Evolutionary conservation across 92 coral and sea anemone genomes (phyloP).

Genomic region (Parazoanthus atlanticus): DNA sequence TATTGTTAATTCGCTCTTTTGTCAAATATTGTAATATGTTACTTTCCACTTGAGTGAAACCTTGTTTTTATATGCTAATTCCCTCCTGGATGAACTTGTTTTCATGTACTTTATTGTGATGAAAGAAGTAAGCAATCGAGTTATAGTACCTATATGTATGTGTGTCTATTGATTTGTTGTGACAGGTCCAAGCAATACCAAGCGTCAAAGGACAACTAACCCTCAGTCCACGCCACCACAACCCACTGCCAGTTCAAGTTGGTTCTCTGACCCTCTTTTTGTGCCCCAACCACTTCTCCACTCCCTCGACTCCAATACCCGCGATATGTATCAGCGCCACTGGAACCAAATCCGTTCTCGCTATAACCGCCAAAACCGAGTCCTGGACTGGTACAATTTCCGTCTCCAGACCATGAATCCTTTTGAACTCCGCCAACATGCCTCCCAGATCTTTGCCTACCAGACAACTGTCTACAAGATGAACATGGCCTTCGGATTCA

Average conservation of each 20-base stretch:
- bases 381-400: not conserved
- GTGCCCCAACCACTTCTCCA: not conserved
- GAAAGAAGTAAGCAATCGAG: not conserved
- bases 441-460: no score
- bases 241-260: not conserved
- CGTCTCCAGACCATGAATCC: not conserved
- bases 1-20: no score
- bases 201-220: not conserved
- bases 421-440: no score
- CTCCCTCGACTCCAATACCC: not conserved
- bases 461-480: no score
- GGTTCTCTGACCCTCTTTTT: not conserved
- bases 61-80: no score
- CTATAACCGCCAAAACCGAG: not conserved
- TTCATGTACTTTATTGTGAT: not conserved
- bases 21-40: no score
- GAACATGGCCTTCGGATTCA: no score
- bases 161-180: not conserved
- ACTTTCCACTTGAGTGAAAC: no score
- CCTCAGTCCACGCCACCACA: not conserved
- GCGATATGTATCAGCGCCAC: not conserved
- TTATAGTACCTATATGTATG: not conserved
- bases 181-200: not conserved
- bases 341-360: conserved; percentile 20
- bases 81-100: no score